Percentiles rank a stretch among this genome's conserved stretches.
phyloP scores from a whole-genome alignment of 2,888 invertebrate species.

The Heliothis peltigera region DNA sequence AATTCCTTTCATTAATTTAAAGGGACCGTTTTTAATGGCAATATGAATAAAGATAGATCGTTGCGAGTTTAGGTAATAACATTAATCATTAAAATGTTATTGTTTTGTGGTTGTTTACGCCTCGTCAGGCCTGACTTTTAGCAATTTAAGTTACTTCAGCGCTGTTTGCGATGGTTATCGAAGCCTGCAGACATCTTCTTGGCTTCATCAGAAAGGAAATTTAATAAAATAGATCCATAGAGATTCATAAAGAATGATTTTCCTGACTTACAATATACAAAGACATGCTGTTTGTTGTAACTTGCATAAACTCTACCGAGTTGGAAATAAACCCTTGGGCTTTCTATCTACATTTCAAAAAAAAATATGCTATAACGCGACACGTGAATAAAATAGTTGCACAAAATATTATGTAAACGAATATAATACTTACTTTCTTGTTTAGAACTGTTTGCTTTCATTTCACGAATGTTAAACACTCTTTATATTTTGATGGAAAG shows the following conservation, averaged over 20 bases:
- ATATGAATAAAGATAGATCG: slow-evolving; percentile 13
- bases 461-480: slow-evolving; percentile 3
- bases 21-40: slow-evolving; percentile 23
- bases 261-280: too few species aligned
- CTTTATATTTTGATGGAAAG: too few species aligned
- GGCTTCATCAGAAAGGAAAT: not conserved
- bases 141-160: not conserved
- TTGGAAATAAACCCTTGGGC: not conserved
- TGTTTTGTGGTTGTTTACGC: not conserved
- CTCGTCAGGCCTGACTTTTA: not conserved
- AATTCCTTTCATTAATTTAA: slow-evolving; percentile 44
- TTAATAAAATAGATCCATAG: too few species aligned
- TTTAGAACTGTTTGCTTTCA: slow-evolving; percentile 20
- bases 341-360: not conserved
- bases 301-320: too few species aligned
- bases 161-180: not conserved
- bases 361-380: not conserved
- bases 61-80: not conserved
- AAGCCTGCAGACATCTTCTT: not conserved
- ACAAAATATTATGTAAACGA: slow-evolving; percentile 14
- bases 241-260: too few species aligned
- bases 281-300: too few species aligned
- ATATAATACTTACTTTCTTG: slow-evolving; percentile 10
- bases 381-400: not conserved
- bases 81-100: not conserved